Conservation (phyloP, 2,888 invertebrate genomes). For the Calameuta filiformis region DNA sequence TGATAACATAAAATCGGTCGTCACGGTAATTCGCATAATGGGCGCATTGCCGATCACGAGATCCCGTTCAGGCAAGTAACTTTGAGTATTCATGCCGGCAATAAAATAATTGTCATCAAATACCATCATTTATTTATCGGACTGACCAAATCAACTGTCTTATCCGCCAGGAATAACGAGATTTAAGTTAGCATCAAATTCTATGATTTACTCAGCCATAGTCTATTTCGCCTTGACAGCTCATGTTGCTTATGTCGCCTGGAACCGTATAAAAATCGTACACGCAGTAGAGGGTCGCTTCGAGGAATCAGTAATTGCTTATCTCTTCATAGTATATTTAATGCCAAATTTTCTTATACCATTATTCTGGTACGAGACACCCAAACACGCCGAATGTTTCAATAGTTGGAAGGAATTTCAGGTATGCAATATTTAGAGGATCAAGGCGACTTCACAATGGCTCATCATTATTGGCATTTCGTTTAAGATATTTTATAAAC, state of each 20-base stretch:
- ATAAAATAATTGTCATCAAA: background rate
- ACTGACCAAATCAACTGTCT: background rate
- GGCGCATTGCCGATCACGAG: conserved; percentile 74
- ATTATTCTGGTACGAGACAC: conserved; percentile 76
- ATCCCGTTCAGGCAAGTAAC: conserved; percentile 61
- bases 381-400: conserved; percentile 72
- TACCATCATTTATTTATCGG: background rate
- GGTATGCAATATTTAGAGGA: conserved; percentile 57
- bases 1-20: conserved; percentile 66
- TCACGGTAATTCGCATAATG: conserved; percentile 68
- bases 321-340: conserved; percentile 79
- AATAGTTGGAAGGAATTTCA: conserved; percentile 78
- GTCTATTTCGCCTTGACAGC: conserved; percentile 68
- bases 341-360: conserved; percentile 75
- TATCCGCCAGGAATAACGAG: conserved; percentile 4
- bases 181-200: conserved; percentile 65
- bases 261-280: conserved; percentile 73
- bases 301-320: conserved; percentile 81
- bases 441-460: background rate
- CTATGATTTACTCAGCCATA: conserved; percentile 71
- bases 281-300: conserved; percentile 75
- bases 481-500: conserved; percentile 71
- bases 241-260: conserved; percentile 73
- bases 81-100: background rate
- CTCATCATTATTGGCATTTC: background rate